Base-by-base conservation (phyloP, 2,888 invertebrate species). In the Stenurella melanura region DNA sequence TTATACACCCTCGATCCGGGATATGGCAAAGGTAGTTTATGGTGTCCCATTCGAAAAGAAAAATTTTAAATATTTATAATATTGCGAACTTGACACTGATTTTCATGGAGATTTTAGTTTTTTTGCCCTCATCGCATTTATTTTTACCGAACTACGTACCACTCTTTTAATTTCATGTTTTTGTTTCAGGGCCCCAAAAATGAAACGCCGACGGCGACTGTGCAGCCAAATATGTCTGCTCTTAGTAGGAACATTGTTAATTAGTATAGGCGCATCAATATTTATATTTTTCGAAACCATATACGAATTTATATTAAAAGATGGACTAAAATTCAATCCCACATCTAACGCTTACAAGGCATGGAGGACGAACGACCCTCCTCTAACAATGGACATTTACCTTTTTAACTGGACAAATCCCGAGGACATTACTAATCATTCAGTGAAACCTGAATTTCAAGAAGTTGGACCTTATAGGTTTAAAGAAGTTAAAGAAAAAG, bases 401-500 rank as follows among this genome's bases (percentile, higher is more conserved):
- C 72, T 89, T 21, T 89, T 89, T 80, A 89, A 89, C 79, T 89
- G 89, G 89, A 89, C 89, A 4, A 89, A 89, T 78, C 83, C 88
- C 0, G 92, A 94, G 12, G 91, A 92, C 67, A 91, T 93, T 7
- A 90, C 91, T 0, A 91, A 91, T 26, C 30, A 73, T 21, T 90
- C 90, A 15, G 88, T 88, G 0, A 93, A 93, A 80, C 93, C 93
- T 9, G 90, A 90, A 63, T 88, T 93, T 34, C 88, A 91, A 71
- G 90, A 92, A 85, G 83, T 91, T 74, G 94, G 94, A 30, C 94
- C 94, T 0, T 94, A 94, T 87, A 90, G 93, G 9, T 94, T 91
- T 86, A 92, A 91, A 0, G 95, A 96, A 87, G 89, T 91, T 26
- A 92, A 93, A 2, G 92, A 93, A 71, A 95, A 95, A 87, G 93